A percentile compares a stretch with the other conserved stretches of the same genome.
Conservation (phyloP, 2,888 invertebrate genomes). For the Pantelozetes paolii region DNA sequence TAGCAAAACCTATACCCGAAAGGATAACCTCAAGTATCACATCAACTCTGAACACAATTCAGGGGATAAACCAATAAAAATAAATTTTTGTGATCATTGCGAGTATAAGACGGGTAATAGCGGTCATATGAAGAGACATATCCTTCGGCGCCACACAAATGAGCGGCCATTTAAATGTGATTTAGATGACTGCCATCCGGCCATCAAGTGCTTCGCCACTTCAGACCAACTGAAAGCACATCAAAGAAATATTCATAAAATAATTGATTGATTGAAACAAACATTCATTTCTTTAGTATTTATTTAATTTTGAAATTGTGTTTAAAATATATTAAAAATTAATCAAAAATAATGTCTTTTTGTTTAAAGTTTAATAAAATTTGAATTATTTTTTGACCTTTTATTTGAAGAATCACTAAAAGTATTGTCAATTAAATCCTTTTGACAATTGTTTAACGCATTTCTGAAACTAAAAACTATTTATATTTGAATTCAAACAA, state of each 20-base stretch:
- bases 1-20: constrained; percentile 20
- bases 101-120: constrained; percentile 17
- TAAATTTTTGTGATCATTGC: constrained; percentile 7
- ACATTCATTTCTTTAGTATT: too few relatives aligned
- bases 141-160: constrained; percentile 1
- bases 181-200: neutral
- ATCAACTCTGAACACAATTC: neutral
- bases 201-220: constrained; percentile 17
- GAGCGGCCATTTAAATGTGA: constrained; percentile 21
- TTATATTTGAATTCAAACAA: too few relatives aligned
- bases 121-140: constrained; percentile 14
- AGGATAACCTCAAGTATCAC: neutral
- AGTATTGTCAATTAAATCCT: too few relatives aligned
- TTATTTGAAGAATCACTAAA: too few relatives aligned
- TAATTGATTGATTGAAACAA: too few relatives aligned
- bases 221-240: constrained; percentile 4
- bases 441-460: too few relatives aligned
- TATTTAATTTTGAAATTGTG: too few relatives aligned
- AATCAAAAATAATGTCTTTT: too few relatives aligned
- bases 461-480: too few relatives aligned
- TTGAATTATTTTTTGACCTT: too few relatives aligned
- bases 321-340: too few relatives aligned
- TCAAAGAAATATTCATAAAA: neutral
- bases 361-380: too few relatives aligned
- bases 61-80: neutral